Percentiles rank a stretch among this genome's conserved stretches.
Conservation (phyloP, 2,113 vertebrate genomes). For the Pheucticus melanocephalus region DNA sequence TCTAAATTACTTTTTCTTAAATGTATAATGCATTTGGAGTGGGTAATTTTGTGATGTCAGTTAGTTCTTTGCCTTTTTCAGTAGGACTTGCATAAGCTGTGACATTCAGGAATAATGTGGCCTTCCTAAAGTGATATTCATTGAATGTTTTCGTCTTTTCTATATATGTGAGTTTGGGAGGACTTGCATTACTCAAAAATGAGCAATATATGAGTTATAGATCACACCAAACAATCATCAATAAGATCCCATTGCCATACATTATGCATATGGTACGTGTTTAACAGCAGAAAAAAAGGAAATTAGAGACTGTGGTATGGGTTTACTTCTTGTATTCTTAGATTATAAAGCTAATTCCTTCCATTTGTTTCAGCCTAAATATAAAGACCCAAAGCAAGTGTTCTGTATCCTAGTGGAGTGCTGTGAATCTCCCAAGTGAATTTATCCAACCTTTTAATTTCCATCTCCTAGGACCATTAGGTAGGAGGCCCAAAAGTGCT, state of each 20-base stretch:
- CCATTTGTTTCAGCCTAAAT: background rate
- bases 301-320: background rate
- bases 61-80: background rate
- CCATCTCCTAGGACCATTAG: background rate
- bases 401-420: background rate
- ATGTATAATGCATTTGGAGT: background rate
- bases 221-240: slow-evolving; percentile 37
- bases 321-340: background rate
- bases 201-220: slow-evolving; percentile 41
- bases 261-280: slow-evolving; percentile 29
- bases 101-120: slow-evolving; percentile 29
- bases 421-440: background rate
- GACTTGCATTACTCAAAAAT: slow-evolving; percentile 43
- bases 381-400: background rate
- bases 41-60: background rate
- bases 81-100: slow-evolving; percentile 3
- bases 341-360: background rate
- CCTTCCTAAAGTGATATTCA: background rate
- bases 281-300: background rate
- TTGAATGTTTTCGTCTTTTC: background rate
- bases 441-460: background rate
- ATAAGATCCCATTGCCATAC: background rate
- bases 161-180: slow-evolving; percentile 22
- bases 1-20: background rate
- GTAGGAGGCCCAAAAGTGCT: background rate